A percentile compares a stretch with the other conserved stretches of the same genome.
Evolutionary conservation across 2,113 vertebrate species (phyloP).

Genomic region (Zosterops borbonicus): DNA sequence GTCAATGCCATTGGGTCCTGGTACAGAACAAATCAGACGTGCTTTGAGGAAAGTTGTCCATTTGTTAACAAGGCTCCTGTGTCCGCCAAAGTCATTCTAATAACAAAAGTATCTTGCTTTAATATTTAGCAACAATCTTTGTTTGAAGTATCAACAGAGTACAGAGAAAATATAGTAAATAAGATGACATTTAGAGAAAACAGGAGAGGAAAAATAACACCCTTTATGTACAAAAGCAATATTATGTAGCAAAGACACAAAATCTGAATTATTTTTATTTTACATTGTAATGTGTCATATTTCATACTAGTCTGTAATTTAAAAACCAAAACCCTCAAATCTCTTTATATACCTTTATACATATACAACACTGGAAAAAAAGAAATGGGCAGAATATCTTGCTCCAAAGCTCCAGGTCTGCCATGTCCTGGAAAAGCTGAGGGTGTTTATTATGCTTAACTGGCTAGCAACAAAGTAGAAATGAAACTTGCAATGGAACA

Average conservation of each 20-base stretch:
- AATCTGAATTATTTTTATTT: background rate
- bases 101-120: background rate
- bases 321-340: background rate
- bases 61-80: constrained; percentile 97
- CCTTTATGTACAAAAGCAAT: background rate
- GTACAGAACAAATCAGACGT: constrained; percentile 93
- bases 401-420: background rate
- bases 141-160: background rate
- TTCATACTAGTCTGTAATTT: background rate
- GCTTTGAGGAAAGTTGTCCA: constrained; percentile 99
- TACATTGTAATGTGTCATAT: background rate
- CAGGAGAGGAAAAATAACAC: background rate
- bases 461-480: background rate
- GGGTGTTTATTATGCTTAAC: background rate
- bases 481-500: background rate
- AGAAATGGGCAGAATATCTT: background rate
- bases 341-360: background rate
- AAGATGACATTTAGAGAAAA: background rate
- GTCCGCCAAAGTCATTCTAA: constrained; percentile 96
- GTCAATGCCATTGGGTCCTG: constrained; percentile 94
- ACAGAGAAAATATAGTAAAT: background rate
- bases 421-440: background rate
- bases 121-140: background rate
- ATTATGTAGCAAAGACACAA: background rate
- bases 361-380: background rate